Conservation (phyloP, 2,888 invertebrate genomes). For the Lydus trimaculatus region DNA sequence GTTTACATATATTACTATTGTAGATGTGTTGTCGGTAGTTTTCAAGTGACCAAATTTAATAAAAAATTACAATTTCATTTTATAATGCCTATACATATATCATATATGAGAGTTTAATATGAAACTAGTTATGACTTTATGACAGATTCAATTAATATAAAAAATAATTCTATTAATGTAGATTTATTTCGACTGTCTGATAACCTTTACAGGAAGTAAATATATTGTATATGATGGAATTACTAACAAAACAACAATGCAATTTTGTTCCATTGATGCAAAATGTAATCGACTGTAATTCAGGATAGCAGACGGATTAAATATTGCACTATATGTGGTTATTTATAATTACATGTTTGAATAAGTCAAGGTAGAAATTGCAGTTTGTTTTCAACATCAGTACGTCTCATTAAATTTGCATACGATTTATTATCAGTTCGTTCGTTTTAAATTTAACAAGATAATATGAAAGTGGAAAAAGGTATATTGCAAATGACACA, state of each 20-base stretch:
- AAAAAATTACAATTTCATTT: no score
- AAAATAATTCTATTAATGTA: slow-evolving; percentile 27
- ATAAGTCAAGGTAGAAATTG: neutral
- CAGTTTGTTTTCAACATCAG: slow-evolving; percentile 10
- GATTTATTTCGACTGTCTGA: slow-evolving; percentile 25
- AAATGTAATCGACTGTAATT: slow-evolving; percentile 10
- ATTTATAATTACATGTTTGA: neutral
- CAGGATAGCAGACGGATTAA: slow-evolving; percentile 7
- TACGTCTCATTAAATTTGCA: slow-evolving; percentile 13
- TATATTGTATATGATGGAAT: slow-evolving; percentile 18
- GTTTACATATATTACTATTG: no score
- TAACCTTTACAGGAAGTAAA: slow-evolving; percentile 21
- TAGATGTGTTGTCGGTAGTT: no score
- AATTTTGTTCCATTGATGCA: slow-evolving; percentile 21
- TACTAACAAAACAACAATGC: slow-evolving; percentile 23
- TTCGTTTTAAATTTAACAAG: neutral
- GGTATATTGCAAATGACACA: slow-evolving; percentile 11
- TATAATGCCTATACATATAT: no score
- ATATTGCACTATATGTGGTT: neutral
- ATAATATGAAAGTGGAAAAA: neutral
- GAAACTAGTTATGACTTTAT: neutral
- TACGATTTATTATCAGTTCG: no score
- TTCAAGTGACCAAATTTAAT: no score
- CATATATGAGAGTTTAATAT: no score
- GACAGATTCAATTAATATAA: slow-evolving; percentile 24